phyloP scores from a whole-genome alignment of 2,113 vertebrate species.

The Phoxinus phoxinus region DNA sequence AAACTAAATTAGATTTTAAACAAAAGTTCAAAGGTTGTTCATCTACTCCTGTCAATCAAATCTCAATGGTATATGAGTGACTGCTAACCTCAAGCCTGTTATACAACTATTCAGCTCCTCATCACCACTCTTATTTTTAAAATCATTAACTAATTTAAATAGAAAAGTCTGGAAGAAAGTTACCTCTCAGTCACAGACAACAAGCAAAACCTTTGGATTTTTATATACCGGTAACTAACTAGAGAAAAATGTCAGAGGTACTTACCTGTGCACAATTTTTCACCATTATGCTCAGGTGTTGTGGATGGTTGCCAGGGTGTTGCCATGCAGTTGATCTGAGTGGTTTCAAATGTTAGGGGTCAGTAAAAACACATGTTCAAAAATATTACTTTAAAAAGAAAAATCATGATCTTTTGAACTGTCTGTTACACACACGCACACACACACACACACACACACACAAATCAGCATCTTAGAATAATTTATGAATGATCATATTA shows the following conservation, averaged over 20 bases:
- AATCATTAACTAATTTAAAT: too few species aligned
- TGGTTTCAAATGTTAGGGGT: background rate
- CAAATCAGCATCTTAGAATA: too few species aligned
- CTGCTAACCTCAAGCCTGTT: background rate
- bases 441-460: too few species aligned
- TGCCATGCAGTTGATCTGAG: too few species aligned
- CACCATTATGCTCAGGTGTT: background rate
- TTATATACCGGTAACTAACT: background rate
- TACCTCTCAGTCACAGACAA: too few species aligned
- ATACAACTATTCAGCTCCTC: background rate
- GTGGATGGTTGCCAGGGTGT: background rate
- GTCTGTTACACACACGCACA: too few species aligned
- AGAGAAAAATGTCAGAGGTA: background rate
- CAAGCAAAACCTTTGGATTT: too few species aligned
- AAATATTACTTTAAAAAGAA: too few species aligned
- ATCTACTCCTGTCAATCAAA: background rate
- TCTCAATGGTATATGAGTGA: background rate
- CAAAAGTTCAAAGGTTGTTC: background rate
- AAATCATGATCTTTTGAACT: too few species aligned
- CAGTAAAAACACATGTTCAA: background rate
- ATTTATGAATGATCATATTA: too few species aligned
- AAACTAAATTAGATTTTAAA: conserved; percentile 6
- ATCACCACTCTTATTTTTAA: background rate
- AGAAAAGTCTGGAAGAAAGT: too few species aligned
- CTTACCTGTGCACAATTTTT: background rate